Conservation (phyloP, 2,888 invertebrate species). For the Rambutsinella grinnellia region DNA sequence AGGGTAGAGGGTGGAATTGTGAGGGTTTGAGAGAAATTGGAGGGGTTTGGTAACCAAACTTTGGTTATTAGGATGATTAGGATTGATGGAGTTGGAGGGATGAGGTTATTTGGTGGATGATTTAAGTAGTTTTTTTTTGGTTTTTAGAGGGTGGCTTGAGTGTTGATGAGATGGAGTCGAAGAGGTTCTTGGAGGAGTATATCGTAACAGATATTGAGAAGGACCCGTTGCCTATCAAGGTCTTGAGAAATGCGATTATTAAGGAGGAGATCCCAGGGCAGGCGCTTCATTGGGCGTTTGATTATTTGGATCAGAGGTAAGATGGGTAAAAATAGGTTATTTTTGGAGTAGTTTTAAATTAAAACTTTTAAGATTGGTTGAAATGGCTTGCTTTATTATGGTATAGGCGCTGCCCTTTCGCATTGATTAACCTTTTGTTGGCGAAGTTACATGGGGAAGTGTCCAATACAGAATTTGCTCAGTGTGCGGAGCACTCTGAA, state of each 20-base stretch:
- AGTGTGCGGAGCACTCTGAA: slow-evolving; percentile 17
- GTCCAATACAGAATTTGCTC: slow-evolving; percentile 67
- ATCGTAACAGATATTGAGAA: slow-evolving; percentile 77
- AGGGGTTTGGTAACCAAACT: too few relatives aligned
- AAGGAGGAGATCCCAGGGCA: slow-evolving; percentile 81
- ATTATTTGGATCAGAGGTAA: slow-evolving; percentile 84
- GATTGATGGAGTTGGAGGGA: too few relatives aligned
- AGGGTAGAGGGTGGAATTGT: too few relatives aligned
- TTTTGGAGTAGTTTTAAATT: neutral
- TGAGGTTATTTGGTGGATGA: too few relatives aligned
- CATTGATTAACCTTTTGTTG: slow-evolving; percentile 77
- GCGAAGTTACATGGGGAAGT: slow-evolving; percentile 79
- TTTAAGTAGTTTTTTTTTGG: slow-evolving; percentile 11
- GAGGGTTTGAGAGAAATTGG: too few relatives aligned
- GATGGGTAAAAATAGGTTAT: slow-evolving; percentile 67
- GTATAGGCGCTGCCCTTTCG: slow-evolving; percentile 79
- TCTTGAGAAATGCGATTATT: slow-evolving; percentile 78
- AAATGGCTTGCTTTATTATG: neutral
- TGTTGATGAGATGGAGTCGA: slow-evolving; percentile 40
- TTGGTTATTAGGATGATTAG: too few relatives aligned
- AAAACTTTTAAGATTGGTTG: neutral
- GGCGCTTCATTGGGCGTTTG: slow-evolving; percentile 81
- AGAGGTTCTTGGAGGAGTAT: slow-evolving; percentile 78
- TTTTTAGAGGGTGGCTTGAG: slow-evolving; percentile 15
- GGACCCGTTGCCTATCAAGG: slow-evolving; percentile 82